These are phyloP conservation scores for Trichogramma pretiosum DNA, from an alignment of 1,140 invertebrate species.

Conservation along the genomic window DNA sequence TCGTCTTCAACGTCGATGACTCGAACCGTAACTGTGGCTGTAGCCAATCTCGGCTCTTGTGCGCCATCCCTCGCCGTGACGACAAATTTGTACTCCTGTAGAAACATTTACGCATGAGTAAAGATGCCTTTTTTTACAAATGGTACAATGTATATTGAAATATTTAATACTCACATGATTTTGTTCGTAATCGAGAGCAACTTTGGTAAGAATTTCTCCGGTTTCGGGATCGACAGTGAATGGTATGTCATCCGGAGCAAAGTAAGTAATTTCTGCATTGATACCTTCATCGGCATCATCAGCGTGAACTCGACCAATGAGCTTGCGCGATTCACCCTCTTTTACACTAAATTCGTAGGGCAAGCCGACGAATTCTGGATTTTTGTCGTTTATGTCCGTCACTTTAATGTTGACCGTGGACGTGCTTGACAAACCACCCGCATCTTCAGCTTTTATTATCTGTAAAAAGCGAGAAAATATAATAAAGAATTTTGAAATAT, in stretches of 20 bases:
- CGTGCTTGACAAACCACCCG: conserved; percentile 69
- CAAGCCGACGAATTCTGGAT: conserved; percentile 67
- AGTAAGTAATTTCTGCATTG: conserved; percentile 58
- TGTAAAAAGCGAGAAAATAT: conserved; percentile 32
- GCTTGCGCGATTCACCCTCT: conserved; percentile 62
- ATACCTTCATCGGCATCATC: conserved; percentile 71
- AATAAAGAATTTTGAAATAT: not conserved
- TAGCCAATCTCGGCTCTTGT: conserved; percentile 72
- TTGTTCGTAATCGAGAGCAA: conserved; percentile 74
- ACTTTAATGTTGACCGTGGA: conserved; percentile 80
- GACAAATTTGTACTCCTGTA: conserved; percentile 68
- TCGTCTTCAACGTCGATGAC: conserved; percentile 78
- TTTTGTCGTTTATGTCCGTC: conserved; percentile 85
- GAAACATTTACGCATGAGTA: too few relatives aligned
- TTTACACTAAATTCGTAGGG: conserved; percentile 75
- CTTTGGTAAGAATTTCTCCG: conserved; percentile 68
- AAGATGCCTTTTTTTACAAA: conserved; percentile 2
- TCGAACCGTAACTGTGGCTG: conserved; percentile 73
- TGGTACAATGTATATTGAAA: conserved; percentile 2
- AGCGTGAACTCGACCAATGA: conserved; percentile 72
- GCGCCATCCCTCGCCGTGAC: conserved; percentile 84
- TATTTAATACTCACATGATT: conserved; percentile 55
- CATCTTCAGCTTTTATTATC: conserved; percentile 78
- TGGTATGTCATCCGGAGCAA: conserved; percentile 65
- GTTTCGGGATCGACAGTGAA: conserved; percentile 70